Conservation (phyloP, 2,888 invertebrate genomes). For the Luperina nickerlii region DNA sequence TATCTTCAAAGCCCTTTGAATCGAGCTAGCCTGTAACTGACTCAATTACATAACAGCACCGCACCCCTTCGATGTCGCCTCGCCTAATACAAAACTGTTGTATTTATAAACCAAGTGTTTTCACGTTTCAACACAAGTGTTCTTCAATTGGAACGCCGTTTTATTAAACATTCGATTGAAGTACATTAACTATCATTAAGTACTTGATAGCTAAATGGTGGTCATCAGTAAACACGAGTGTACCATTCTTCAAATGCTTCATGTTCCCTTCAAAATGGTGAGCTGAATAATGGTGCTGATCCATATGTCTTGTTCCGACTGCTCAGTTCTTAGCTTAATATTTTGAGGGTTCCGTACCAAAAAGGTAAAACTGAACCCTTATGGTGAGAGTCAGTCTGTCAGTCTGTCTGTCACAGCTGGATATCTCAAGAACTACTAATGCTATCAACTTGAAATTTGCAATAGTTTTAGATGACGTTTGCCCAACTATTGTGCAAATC, state of each 20-base stretch:
- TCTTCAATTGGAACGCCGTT: conserved; percentile 16
- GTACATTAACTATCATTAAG: neutral
- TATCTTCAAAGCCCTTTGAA: no score
- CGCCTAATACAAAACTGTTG: neutral
- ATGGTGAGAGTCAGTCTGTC: no score
- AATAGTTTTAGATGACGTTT: no score
- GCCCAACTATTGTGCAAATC: no score
- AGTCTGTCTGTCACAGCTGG: no score
- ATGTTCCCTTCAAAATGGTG: neutral
- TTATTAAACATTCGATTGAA: conserved; percentile 4
- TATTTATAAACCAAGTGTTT: neutral
- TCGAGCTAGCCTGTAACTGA: neutral
- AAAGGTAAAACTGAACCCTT: no score
- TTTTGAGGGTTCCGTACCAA: no score
- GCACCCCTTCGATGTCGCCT: neutral
- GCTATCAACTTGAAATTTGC: no score
- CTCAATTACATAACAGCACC: neutral
- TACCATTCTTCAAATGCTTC: neutral
- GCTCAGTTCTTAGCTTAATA: no score
- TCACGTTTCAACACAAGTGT: conserved; percentile 3
- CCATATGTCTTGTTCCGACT: no score
- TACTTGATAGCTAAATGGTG: conserved; percentile 11
- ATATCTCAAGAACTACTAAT: no score
- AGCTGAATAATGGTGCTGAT: no score
- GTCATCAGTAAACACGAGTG: neutral